Conservation (phyloP, 53 echinoderm and acorn worm species). For the Temnopleurus reevesii region DNA sequence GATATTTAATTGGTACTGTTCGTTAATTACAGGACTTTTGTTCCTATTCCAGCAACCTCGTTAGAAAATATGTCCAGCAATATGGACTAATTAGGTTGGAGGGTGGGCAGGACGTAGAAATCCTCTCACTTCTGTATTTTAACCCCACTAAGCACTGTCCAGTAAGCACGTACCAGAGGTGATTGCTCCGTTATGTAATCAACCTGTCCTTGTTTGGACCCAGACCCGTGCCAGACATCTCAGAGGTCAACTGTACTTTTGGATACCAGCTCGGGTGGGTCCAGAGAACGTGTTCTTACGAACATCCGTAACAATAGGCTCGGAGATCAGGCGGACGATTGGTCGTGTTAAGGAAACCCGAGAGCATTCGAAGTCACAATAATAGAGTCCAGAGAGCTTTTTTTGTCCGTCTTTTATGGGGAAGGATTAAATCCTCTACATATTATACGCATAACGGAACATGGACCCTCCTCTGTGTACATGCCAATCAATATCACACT, state of each 20-base stretch:
- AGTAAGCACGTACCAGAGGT: constrained; percentile 4
- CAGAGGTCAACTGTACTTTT: constrained; percentile 44
- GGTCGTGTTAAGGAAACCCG: neutral
- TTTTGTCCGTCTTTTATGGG: neutral
- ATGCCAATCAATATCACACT: constrained; percentile 30
- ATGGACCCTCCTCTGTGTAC: neutral
- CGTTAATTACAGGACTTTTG: constrained; percentile 37
- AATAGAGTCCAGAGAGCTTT: neutral
- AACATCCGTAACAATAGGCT: neutral
- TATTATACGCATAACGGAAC: constrained; percentile 33
- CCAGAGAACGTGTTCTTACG: neutral
- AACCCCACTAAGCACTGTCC: neutral
- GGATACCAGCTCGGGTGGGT: neutral
- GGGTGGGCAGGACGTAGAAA: neutral
- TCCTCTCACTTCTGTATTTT: constrained; percentile 3
- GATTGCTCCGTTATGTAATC: constrained; percentile 37
- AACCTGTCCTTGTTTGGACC: constrained; percentile 9
- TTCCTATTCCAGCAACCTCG: constrained; percentile 17
- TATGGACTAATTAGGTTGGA: neutral
- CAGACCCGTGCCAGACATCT: neutral
- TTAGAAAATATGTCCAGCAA: neutral
- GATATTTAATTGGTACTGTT: constrained; percentile 26
- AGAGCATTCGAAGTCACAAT: neutral
- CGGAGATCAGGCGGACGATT: neutral
- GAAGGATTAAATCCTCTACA: neutral